Conservation (phyloP, 2,888 invertebrate species). For the Dendrolimus pini region DNA sequence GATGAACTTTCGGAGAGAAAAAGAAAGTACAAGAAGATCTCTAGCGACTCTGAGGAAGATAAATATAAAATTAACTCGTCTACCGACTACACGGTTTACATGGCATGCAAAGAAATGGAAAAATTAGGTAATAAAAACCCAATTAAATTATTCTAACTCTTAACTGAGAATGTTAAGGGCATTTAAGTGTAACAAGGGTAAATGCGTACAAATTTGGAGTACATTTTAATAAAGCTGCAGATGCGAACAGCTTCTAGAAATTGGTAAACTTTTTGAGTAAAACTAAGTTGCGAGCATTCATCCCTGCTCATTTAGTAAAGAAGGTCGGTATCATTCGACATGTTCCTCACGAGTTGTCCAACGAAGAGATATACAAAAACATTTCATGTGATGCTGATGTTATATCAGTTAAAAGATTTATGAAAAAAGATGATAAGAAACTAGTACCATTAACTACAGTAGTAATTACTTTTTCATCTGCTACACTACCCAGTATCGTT, state of each 20-base stretch:
- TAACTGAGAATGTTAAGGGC: not conserved
- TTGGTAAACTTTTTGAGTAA: not conserved
- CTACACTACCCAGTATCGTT: not conserved
- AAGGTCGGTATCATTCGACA: not conserved
- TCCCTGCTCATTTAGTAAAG: not conserved
- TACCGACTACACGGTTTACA: not conserved
- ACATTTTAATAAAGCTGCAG: not conserved
- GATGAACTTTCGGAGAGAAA: not conserved
- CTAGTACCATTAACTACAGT: not conserved
- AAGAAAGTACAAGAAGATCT: not conserved
- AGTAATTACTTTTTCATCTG: not conserved
- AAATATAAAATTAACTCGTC: not conserved
- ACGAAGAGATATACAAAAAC: not conserved
- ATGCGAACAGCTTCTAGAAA: not conserved
- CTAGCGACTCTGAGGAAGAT: not conserved
- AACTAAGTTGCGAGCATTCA: not conserved
- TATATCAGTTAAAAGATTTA: not conserved
- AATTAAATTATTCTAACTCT: not conserved
- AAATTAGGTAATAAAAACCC: not conserved
- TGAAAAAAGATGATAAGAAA: not conserved
- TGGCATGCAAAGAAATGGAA: not conserved
- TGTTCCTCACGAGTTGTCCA: not conserved
- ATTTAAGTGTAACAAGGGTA: not conserved
- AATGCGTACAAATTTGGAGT: not conserved
- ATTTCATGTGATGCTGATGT: not conserved